Evolutionary conservation across 2,797 vertebrate species (phyloP).

Genomic region (Sandelia bainsii): DNA sequence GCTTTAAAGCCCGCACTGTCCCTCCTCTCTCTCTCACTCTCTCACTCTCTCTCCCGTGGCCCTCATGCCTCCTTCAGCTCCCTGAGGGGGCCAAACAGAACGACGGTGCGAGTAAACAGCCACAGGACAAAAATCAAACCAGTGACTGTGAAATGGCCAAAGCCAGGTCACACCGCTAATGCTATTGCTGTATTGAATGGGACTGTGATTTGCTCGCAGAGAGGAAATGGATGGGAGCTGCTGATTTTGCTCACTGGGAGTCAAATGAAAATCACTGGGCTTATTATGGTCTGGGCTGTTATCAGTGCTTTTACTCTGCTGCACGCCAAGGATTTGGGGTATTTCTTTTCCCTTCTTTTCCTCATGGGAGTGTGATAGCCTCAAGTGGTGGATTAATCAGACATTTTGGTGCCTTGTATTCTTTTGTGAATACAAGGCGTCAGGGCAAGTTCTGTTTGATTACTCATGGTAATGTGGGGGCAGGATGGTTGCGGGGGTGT

Average conservation of each 20-base stretch:
- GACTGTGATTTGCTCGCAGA: constrained; percentile 66
- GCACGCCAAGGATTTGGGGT: constrained; percentile 42
- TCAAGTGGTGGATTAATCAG: constrained; percentile 76
- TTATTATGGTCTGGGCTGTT: constrained; percentile 65
- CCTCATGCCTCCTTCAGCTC: constrained; percentile 30
- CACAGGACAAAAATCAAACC: constrained; percentile 59
- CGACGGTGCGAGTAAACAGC: constrained; percentile 55
- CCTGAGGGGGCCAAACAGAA: constrained; percentile 37
- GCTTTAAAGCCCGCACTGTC: constrained; percentile 35
- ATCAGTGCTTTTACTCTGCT: constrained; percentile 62
- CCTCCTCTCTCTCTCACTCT: constrained; percentile 7
- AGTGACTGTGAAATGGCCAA: constrained; percentile 68
- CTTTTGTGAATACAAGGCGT: constrained; percentile 63
- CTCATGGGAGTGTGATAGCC: constrained; percentile 65
- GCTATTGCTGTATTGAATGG: constrained; percentile 50
- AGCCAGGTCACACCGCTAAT: constrained; percentile 53
- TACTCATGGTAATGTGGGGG: constrained; percentile 62
- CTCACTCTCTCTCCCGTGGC: constrained; percentile 7
- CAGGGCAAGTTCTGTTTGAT: constrained; percentile 73
- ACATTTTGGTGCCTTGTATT: constrained; percentile 65
- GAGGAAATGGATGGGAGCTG: constrained; percentile 56
- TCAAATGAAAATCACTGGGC: constrained; percentile 75
- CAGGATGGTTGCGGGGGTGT: constrained; percentile 47
- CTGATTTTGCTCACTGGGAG: constrained; percentile 76
- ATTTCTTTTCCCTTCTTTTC: constrained; percentile 17